Base-by-base conservation (phyloP, 2,113 vertebrate species). In the Piprites chloris region DNA sequence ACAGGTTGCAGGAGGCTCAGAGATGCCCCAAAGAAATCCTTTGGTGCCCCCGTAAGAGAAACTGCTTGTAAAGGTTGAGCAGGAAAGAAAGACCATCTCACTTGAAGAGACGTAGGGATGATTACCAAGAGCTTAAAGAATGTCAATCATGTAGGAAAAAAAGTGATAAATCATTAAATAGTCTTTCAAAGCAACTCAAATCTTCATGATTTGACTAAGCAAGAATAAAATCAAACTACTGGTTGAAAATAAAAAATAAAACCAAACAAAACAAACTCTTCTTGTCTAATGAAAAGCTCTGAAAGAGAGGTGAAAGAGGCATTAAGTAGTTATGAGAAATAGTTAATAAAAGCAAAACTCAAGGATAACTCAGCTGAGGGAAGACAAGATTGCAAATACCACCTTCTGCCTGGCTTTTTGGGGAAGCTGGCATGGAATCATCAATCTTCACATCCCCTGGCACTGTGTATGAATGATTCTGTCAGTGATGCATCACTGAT, bases 391-490 rank as follows among this genome's bases (percentile, higher is more conserved):
- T 6, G 37, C 13, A 62, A 65, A 81, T 18, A 22, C 9, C 28
- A 50, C 19, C 11, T 49, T 72, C 37, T 90, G n/a, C 23, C 39
- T 20, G 44, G 46, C 7, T 65, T 75, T 77, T 82, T 6, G 18
- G 32, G 59, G 30, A 30, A 56, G 44, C 1, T 56, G 47, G 42
- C 26, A 53, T 53, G 85, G 58, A 90, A 42, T 2, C 1, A 7
- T 8, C 22, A 32, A 3, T 59, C 44, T 33, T 59, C 37, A 2
- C 5, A 19, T 24, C 4, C 0, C 14, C 0, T 10, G 69, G 49
- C 41, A 24, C 26, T 1, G 0, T 4, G 35, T 17, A 2, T 28
- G 20, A 47, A 30, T 1, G 14, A 12, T 2, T 10, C 35, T 5
- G 5, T 8, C 35, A 20, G 46, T n/a, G 59, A 7, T 3, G 9